Evolutionary conservation across 2,888 invertebrate genomes (phyloP).

Genomic region (Carcina quercana): DNA sequence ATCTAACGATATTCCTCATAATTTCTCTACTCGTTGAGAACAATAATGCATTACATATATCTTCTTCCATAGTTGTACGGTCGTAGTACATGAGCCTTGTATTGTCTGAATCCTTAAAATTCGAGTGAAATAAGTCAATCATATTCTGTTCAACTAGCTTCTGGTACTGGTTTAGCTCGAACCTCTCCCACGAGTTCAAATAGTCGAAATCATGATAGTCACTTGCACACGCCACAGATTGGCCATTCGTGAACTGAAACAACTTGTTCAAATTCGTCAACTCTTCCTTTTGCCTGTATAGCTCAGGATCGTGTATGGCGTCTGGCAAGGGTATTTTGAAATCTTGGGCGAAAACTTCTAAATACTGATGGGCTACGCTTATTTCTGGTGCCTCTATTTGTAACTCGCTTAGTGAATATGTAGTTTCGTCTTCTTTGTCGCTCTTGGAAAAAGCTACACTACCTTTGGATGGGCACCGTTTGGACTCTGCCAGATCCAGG

Average conservation of each 20-base stretch:
- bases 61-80: conserved; percentile 53
- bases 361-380: conserved; percentile 37
- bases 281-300: too few species aligned
- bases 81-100: conserved; percentile 44
- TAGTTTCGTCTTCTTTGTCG: conserved; percentile 17
- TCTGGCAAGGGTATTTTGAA: conserved; percentile 47
- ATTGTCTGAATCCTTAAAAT: conserved; percentile 22
- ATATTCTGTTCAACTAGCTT: conserved; percentile 41
- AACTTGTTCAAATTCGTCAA: conserved; percentile 37
- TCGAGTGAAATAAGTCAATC: conserved; percentile 40
- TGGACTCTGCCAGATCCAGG: conserved; percentile 34
- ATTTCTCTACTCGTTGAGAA: conserved; percentile 51
- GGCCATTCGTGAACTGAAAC: conserved; percentile 49
- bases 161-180: conserved; percentile 59
- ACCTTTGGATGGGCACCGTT: conserved; percentile 25
- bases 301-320: conserved; percentile 35
- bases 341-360: conserved; percentile 42
- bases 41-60: conserved; percentile 43
- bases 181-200: conserved; percentile 43
- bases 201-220: conserved; percentile 52
- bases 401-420: neutral
- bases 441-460: conserved; percentile 48
- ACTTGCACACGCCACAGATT: conserved; percentile 31
- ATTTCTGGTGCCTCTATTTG: neutral
- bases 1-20: conserved; percentile 49